Conservation (phyloP, 2,888 invertebrate species). For the Linyphia triangularis region DNA sequence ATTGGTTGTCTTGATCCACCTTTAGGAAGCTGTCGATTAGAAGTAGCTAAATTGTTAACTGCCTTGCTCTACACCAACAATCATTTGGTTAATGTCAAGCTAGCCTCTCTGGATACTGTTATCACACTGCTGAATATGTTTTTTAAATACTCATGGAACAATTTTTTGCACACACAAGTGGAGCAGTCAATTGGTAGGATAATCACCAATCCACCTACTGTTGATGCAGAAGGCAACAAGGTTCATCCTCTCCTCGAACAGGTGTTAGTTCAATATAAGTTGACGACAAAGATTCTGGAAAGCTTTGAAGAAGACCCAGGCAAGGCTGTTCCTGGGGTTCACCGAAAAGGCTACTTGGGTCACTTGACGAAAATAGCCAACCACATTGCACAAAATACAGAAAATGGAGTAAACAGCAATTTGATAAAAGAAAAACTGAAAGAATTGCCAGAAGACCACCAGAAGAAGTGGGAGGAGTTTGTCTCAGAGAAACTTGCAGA, state of each 20-base stretch:
- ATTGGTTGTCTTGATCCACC: constrained; percentile 87
- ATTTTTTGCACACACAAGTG: constrained; percentile 95
- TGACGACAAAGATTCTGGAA: constrained; percentile 89
- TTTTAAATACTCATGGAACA: constrained; percentile 94
- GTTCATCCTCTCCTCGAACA: constrained; percentile 73
- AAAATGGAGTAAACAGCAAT: constrained; percentile 80
- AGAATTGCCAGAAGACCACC: constrained; percentile 80
- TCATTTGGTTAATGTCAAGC: constrained; percentile 85
- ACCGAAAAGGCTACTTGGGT: constrained; percentile 84
- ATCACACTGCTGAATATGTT: constrained; percentile 87
- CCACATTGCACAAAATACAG: constrained; percentile 80
- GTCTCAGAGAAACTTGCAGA: constrained; percentile 80
- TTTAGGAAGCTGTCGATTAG: constrained; percentile 88
- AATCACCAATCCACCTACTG: constrained; percentile 64
- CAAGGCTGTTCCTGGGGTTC: constrained; percentile 80
- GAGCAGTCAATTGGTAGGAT: constrained; percentile 85
- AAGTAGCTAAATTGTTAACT: constrained; percentile 89
- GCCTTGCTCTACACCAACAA: constrained; percentile 88
- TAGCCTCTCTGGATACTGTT: constrained; percentile 83
- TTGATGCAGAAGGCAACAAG: constrained; percentile 70
- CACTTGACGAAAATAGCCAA: constrained; percentile 83
- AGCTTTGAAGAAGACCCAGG: constrained; percentile 89
- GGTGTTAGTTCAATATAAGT: constrained; percentile 87
- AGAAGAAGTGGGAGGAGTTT: constrained; percentile 81
- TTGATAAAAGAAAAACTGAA: constrained; percentile 79